A percentile compares a stretch with the other conserved stretches of the same genome.
phyloP scores from a whole-genome alignment of 2,113 vertebrate species.

The Silurus asotus region DNA sequence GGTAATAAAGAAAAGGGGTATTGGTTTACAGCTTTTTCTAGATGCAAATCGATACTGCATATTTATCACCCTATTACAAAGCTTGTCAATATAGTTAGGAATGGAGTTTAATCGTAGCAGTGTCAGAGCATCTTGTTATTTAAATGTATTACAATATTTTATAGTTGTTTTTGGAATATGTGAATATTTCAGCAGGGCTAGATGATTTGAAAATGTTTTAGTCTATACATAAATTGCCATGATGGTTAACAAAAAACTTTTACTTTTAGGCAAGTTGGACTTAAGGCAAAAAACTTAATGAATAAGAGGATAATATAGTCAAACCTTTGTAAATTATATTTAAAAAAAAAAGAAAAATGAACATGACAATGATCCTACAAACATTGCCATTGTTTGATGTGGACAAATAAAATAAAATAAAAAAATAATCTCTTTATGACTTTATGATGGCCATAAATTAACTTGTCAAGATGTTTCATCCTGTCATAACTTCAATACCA shows the following conservation, averaged over 20 bases:
- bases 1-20: not conserved
- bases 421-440: not conserved
- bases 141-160: not conserved
- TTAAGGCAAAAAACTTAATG: not conserved
- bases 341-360: not conserved
- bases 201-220: not conserved
- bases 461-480: not conserved
- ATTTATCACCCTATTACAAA: slow-evolving; percentile 42
- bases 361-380: not conserved
- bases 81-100: slow-evolving; percentile 29
- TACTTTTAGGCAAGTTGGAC: not conserved
- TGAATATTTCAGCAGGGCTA: not conserved
- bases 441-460: not conserved
- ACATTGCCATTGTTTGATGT: not conserved
- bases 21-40: slow-evolving; percentile 8
- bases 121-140: not conserved
- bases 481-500: not conserved
- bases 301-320: not conserved
- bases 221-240: not conserved
- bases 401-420: not conserved
- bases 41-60: slow-evolving; percentile 29
- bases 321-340: not conserved
- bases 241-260: not conserved
- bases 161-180: too few species aligned
- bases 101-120: not conserved